These are phyloP conservation scores for Xyrichtys novacula DNA, from an alignment of 2,797 vertebrate species.

Conservation along the genomic window DNA sequence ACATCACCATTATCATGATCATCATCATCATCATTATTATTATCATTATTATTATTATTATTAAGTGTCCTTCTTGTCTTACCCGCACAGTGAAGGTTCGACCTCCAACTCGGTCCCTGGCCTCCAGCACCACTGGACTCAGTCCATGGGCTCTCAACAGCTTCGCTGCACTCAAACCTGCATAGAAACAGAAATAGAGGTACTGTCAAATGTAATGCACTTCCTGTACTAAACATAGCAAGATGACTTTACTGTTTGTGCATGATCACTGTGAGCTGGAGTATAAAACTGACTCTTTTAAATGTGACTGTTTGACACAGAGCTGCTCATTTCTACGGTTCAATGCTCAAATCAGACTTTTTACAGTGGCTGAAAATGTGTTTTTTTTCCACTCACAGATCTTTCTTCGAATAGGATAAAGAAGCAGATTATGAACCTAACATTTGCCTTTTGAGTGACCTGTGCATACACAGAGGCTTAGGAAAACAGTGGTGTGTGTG, in stretches of 20 bases:
- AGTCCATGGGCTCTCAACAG: conserved; percentile 89
- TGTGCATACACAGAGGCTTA: not conserved
- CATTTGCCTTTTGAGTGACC: conserved; percentile 15
- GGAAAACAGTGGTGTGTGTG: not conserved
- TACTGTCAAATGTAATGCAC: not conserved
- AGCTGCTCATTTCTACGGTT: not conserved
- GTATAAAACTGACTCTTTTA: not conserved
- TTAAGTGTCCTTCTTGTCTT: conserved; percentile 57
- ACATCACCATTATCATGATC: too few relatives aligned
- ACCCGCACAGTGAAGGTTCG: conserved; percentile 94
- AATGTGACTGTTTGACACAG: not conserved
- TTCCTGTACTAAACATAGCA: not conserved
- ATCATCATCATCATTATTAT: too few relatives aligned
- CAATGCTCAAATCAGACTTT: not conserved
- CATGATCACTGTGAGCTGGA: not conserved
- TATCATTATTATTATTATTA: too few relatives aligned
- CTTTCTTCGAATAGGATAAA: not conserved
- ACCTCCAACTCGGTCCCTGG: conserved; percentile 93
- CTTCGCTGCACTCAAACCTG: conserved; percentile 95
- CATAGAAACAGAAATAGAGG: conserved; percentile 14
- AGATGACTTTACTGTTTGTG: not conserved
- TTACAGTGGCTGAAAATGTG: too few relatives aligned
- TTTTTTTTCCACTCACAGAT: not conserved
- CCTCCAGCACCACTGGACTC: conserved; percentile 92
- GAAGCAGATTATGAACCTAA: conserved; percentile 10